A percentile compares a stretch with the other conserved stretches of the same genome.
Conservation (phyloP, 1,140 invertebrate species). For the Euwallacea fornicatus region DNA sequence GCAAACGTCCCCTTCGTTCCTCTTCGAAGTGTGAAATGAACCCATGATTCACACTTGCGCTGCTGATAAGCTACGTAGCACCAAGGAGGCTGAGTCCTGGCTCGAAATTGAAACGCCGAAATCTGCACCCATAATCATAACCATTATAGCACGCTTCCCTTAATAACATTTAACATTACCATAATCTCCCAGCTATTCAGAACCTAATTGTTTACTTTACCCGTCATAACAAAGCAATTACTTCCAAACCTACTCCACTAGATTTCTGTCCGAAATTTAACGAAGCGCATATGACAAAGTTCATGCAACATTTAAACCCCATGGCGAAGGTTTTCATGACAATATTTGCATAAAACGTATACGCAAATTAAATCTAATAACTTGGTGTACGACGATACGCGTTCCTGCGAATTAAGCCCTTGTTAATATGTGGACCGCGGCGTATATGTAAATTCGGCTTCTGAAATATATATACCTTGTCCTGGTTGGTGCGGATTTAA, state of each 20-base stretch:
- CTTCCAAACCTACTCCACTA: background rate
- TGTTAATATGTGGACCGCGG: slow-evolving; percentile 38
- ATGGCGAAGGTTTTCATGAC: slow-evolving; percentile 28
- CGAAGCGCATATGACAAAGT: slow-evolving; percentile 22
- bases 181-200: background rate
- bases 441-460: slow-evolving; percentile 33
- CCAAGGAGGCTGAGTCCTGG: too few species aligned
- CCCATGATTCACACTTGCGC: too few species aligned
- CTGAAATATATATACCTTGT: slow-evolving; percentile 28
- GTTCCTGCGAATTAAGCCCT: slow-evolving; percentile 34
- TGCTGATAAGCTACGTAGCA: too few species aligned
- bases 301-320: slow-evolving; percentile 19
- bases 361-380: slow-evolving; percentile 39
- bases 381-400: slow-evolving; percentile 33
- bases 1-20: too few species aligned
- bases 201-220: slow-evolving; percentile 12
- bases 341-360: slow-evolving; percentile 36
- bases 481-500: slow-evolving; percentile 28
- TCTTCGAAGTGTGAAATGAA: too few species aligned
- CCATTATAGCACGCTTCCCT: background rate
- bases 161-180: slow-evolving; percentile 16
- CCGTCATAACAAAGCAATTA: slow-evolving; percentile 5
- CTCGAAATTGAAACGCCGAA: too few species aligned
- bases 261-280: slow-evolving; percentile 7
- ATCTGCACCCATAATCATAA: background rate